Percentiles rank a stretch among this genome's conserved stretches.
These are phyloP conservation scores for Darevskia nairensis DNA, from an alignment of 2,797 vertebrate genomes.

Conservation along the genomic window DNA sequence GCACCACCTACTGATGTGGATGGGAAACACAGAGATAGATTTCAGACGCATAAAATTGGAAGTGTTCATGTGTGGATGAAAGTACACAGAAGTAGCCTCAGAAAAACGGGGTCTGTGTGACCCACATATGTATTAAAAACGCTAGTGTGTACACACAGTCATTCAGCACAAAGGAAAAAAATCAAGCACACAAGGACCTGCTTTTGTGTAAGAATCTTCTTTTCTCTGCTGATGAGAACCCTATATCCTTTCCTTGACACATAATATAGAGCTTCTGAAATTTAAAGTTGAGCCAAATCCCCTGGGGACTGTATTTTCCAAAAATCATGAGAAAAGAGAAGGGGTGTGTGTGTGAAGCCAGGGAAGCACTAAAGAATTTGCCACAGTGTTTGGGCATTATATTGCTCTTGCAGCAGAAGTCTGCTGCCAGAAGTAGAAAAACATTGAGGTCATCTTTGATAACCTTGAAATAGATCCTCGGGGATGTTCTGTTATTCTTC, in stretches of 20 bases:
- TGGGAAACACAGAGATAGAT: too few relatives aligned
- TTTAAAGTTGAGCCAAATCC: slow-evolving; percentile 6
- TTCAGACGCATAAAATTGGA: too few relatives aligned
- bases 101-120: background rate
- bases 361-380: slow-evolving; percentile 10
- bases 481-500: slow-evolving; percentile 42
- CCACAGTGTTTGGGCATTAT: slow-evolving; percentile 13
- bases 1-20: too few relatives aligned
- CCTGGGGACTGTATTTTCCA: background rate
- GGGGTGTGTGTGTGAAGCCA: background rate
- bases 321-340: background rate
- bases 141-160: background rate
- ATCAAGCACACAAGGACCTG: background rate
- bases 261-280: background rate
- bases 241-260: background rate
- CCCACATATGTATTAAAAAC: too few relatives aligned
- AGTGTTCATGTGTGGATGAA: too few relatives aligned
- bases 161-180: slow-evolving; percentile 27
- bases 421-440: slow-evolving; percentile 54
- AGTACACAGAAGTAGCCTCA: too few relatives aligned
- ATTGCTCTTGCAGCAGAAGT: slow-evolving; percentile 47
- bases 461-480: slow-evolving; percentile 61
- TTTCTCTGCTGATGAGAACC: background rate
- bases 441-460: slow-evolving; percentile 45
- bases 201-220: slow-evolving; percentile 22